phyloP scores from a whole-genome alignment of 1,140 invertebrate species.

The Hermatobates lingyangjiaoensis region DNA sequence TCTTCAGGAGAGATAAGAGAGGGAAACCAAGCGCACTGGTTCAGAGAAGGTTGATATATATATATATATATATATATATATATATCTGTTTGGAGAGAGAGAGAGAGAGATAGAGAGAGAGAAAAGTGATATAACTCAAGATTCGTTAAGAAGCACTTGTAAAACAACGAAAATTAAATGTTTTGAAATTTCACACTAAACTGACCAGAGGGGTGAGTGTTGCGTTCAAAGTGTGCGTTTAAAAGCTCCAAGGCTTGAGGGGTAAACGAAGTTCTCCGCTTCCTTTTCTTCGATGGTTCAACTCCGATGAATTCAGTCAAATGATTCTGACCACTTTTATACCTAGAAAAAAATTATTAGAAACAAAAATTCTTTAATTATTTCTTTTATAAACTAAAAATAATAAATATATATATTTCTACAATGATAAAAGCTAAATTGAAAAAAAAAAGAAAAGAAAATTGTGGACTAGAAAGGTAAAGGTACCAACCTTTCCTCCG shows the following conservation, averaged over 20 bases:
- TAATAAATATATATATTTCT: background rate
- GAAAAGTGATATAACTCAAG: too few species aligned
- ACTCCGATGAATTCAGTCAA: constrained; percentile 86
- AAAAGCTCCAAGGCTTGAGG: constrained; percentile 85
- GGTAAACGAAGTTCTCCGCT: constrained; percentile 88
- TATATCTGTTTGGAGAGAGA: too few species aligned
- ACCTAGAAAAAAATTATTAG: constrained; percentile 34
- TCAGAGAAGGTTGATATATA: too few species aligned
- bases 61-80: too few species aligned
- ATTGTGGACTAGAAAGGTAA: background rate
- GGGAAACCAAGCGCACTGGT: too few species aligned
- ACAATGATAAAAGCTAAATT: background rate
- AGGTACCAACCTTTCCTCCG: constrained; percentile 63
- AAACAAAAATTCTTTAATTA: background rate
- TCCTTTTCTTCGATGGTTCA: constrained; percentile 89
- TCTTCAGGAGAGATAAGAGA: too few species aligned
- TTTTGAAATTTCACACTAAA: too few species aligned
- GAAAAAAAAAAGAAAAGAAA: constrained; percentile 4
- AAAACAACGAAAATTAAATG: too few species aligned
- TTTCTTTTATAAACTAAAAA: background rate
- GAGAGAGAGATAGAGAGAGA: too few species aligned
- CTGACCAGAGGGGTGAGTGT: constrained; percentile 92
- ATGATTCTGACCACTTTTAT: constrained; percentile 77
- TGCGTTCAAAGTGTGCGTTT: constrained; percentile 87
- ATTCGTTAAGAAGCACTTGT: too few species aligned